These are phyloP conservation scores for Eumacrocentrus americanus DNA, from an alignment of 2,888 invertebrate species.

Conservation along the genomic window DNA sequence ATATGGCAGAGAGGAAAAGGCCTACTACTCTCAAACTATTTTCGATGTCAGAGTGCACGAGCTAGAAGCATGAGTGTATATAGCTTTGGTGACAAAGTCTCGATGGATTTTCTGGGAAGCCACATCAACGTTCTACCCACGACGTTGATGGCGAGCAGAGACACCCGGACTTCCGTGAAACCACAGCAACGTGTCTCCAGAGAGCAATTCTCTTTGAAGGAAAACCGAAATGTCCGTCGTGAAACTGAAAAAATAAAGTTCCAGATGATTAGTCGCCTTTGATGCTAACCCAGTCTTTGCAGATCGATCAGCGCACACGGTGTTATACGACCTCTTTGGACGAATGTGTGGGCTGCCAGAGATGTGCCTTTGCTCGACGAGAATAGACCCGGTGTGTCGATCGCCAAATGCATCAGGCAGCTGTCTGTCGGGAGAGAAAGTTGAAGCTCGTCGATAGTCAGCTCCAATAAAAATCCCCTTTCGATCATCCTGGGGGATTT, in stretches of 20 bases:
- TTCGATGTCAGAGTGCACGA: slow-evolving; percentile 27
- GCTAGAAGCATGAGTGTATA: neutral
- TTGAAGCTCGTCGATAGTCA: no score
- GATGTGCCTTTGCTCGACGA: slow-evolving; percentile 6
- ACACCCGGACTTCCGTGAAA: slow-evolving; percentile 22
- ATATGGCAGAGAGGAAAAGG: slow-evolving; percentile 49
- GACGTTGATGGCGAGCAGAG: slow-evolving; percentile 29
- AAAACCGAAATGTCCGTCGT: slow-evolving; percentile 17
- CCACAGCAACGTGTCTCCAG: neutral
- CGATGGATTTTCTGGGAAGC: neutral
- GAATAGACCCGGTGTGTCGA: slow-evolving; percentile 8
- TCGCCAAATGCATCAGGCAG: slow-evolving; percentile 9
- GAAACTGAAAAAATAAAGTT: slow-evolving; percentile 28
- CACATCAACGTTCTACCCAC: neutral
- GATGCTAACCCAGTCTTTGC: slow-evolving; percentile 22
- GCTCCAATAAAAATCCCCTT: neutral
- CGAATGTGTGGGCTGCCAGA: neutral
- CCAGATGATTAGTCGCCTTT: slow-evolving; percentile 22
- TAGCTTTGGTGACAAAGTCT: slow-evolving; percentile 21
- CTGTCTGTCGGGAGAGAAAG: neutral
- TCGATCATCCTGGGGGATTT: neutral
- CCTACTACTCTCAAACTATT: slow-evolving; percentile 34
- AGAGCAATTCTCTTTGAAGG: slow-evolving; percentile 14
- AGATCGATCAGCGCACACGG: slow-evolving; percentile 9
- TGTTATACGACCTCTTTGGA: neutral